phyloP scores from a whole-genome alignment of 1,140 invertebrate genomes.

The Drosophila murphyi region DNA sequence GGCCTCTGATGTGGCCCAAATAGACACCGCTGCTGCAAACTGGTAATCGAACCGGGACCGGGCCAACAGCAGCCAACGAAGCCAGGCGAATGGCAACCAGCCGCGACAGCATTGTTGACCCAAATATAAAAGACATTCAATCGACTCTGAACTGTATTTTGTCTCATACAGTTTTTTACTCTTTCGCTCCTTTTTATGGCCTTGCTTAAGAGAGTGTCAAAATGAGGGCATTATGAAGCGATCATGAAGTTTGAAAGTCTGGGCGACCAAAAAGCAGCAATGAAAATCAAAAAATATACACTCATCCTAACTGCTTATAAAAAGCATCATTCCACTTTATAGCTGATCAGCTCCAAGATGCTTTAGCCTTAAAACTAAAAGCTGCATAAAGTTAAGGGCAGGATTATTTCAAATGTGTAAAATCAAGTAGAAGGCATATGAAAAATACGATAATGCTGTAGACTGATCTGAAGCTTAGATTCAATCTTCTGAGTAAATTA shows the following conservation, averaged over 20 bases:
- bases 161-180: constrained; percentile 33
- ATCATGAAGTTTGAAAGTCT: constrained; percentile 27
- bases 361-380: constrained; percentile 10
- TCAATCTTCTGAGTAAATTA: too few species aligned
- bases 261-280: neutral
- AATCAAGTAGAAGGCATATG: too few species aligned
- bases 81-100: constrained; percentile 21
- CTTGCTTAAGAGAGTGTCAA: constrained; percentile 12
- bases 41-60: constrained; percentile 57
- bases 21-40: constrained; percentile 36
- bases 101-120: constrained; percentile 72
- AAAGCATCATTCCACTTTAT: constrained; percentile 20
- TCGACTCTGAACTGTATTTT: constrained; percentile 57
- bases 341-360: constrained; percentile 1
- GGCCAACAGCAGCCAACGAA: constrained; percentile 49
- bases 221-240: neutral
- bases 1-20: constrained; percentile 36
- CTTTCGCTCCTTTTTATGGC: constrained; percentile 14
- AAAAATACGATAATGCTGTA: too few species aligned
- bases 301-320: constrained; percentile 12
- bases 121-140: constrained; percentile 79
- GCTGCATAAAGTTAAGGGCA: neutral
- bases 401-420: constrained; percentile 12
- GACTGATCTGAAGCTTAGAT: too few species aligned
- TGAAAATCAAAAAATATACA: neutral